These are phyloP conservation scores for Callocephalon fimbriatum DNA, from an alignment of 2,113 vertebrate genomes.

Conservation along the genomic window DNA sequence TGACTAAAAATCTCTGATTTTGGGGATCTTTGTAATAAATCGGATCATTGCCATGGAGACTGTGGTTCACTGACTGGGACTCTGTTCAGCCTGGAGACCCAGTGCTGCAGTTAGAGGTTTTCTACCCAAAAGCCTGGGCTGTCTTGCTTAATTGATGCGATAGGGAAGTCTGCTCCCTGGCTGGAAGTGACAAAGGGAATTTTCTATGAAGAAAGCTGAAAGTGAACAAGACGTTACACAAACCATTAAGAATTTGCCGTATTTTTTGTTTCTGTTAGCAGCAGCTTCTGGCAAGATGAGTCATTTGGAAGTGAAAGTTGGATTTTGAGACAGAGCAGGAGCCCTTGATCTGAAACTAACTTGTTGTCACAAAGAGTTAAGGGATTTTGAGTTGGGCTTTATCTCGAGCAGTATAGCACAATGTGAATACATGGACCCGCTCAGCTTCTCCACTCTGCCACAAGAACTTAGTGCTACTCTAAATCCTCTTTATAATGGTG, in stretches of 20 bases:
- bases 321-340: constrained; percentile 67
- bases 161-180: neutral
- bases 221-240: constrained; percentile 25
- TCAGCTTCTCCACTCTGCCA: neutral
- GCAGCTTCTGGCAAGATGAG: constrained; percentile 62
- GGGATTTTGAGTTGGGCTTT: neutral
- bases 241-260: constrained; percentile 55
- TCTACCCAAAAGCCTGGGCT: neutral
- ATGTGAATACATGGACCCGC: neutral
- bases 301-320: constrained; percentile 71
- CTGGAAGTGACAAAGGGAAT: constrained; percentile 63
- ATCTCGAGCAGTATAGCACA: neutral
- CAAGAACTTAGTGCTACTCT: neutral
- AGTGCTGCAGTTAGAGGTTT: fast-evolving
- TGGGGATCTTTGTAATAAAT: neutral
- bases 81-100: neutral
- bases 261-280: constrained; percentile 31
- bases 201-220: constrained; percentile 24
- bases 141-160: neutral
- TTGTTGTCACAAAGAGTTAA: constrained; percentile 73
- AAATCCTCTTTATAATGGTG: neutral
- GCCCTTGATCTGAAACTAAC: constrained; percentile 77
- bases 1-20: neutral
- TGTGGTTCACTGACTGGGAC: fast-evolving
- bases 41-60: fast-evolving